Percentiles rank a stretch among this genome's conserved stretches.
These are phyloP conservation scores for Cataglyphis albicans DNA, from an alignment of 2,888 invertebrate genomes.

Conservation along the genomic window DNA sequence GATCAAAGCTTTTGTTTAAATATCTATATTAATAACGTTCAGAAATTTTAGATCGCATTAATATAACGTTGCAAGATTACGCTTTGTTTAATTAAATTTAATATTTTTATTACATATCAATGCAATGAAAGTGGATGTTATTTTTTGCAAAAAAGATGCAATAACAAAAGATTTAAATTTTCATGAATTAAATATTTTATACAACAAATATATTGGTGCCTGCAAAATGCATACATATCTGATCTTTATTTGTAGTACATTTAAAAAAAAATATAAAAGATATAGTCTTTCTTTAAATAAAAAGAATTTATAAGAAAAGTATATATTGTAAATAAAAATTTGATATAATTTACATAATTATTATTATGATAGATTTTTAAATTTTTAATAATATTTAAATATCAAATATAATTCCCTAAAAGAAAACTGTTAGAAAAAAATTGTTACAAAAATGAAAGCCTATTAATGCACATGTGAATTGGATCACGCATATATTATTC, in stretches of 20 bases:
- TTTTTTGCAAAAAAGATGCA: constrained; percentile 62
- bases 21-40: constrained; percentile 77
- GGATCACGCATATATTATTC: constrained; percentile 54
- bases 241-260: background rate
- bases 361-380: background rate
- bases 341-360: background rate
- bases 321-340: background rate
- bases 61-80: constrained; percentile 49
- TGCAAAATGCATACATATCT: background rate
- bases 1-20: constrained; percentile 79
- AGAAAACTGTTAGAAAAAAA: background rate
- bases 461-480: constrained; percentile 45
- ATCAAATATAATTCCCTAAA: constrained; percentile 1
- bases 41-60: constrained; percentile 71
- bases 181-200: constrained; percentile 8
- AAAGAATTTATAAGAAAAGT: background rate
- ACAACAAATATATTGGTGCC: background rate
- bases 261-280: background rate
- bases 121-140: constrained; percentile 65
- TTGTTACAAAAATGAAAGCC: constrained; percentile 20
- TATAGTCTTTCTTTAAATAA: background rate
- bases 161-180: background rate
- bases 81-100: constrained; percentile 81
- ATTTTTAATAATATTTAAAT: constrained; percentile 23
- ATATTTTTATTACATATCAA: constrained; percentile 78